These are phyloP conservation scores for Halocynthia aurantium DNA, from an alignment of 23 tunicate species.

Conservation along the genomic window DNA sequence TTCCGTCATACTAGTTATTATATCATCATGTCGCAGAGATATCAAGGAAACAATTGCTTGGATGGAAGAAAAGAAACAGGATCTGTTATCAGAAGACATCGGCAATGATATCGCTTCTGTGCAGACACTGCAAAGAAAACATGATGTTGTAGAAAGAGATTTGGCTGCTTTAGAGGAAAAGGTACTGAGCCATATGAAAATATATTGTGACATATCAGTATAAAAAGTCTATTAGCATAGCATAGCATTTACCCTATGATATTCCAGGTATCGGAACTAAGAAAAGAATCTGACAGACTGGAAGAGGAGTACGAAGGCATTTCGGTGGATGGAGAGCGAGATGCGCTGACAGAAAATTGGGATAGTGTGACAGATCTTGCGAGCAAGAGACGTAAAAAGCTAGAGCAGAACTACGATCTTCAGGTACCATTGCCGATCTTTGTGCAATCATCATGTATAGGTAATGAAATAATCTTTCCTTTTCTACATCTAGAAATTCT, in stretches of 20 bases:
- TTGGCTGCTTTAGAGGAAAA: slow-evolving; percentile 72
- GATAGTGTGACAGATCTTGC: slow-evolving; percentile 33
- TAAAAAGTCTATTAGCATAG: too few species aligned
- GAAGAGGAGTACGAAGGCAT: slow-evolving; percentile 45
- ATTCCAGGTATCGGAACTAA: slow-evolving; percentile 38
- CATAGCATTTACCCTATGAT: not conserved
- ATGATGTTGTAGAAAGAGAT: slow-evolving; percentile 73
- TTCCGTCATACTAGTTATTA: not conserved
- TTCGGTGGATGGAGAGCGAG: slow-evolving; percentile 28
- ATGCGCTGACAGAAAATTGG: slow-evolving; percentile 50
- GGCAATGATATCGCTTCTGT: slow-evolving; percentile 77
- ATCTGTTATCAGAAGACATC: slow-evolving; percentile 47
- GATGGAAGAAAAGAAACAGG: slow-evolving; percentile 78
- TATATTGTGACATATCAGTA: too few species aligned
- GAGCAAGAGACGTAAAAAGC: slow-evolving; percentile 23
- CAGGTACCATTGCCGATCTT: slow-evolving; percentile 33
- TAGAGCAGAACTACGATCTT: slow-evolving; percentile 41
- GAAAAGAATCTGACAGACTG: slow-evolving; percentile 40
- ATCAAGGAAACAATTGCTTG: slow-evolving; percentile 78
- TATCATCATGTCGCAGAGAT: slow-evolving; percentile 29
- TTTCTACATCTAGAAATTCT: slow-evolving; percentile 34
- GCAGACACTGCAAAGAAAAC: slow-evolving; percentile 57
- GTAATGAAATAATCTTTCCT: not conserved
- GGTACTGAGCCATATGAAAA: slow-evolving; percentile 10
- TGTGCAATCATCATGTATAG: not conserved